Base-by-base conservation (phyloP, 2,888 invertebrate genomes). In the Sarcophaga variegata region DNA sequence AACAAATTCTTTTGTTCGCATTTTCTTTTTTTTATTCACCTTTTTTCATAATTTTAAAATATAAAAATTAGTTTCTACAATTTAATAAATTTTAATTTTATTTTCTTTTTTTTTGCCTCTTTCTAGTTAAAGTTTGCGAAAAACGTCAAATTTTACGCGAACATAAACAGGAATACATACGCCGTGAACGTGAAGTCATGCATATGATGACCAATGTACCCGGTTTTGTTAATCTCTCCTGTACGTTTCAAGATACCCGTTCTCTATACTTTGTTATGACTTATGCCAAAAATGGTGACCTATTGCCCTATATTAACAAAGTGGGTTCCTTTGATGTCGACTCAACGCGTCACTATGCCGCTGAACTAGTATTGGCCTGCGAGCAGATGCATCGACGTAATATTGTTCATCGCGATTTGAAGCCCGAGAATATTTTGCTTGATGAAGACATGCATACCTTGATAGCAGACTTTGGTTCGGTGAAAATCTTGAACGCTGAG, bases 381-480 rank as follows among this genome's bases (percentile, higher is more conserved):
- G 98, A 99, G 94, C 96, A 97, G 91, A 96, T 99, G 93, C 98
- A 98, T 92, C 95, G 95, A 63, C 95, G 97, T 90, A 96, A 96
- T 88, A 97, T 99, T 88, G 97, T 99, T 90, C 99, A 99, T 94
- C 96, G 99, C 84, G 99, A 99, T 94, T 95, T 99, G 90, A 99
- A 99, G 93, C 99, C 99, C 8, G 94, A 99, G 94, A 99, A 99
- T 94, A 98, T 99, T 90, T 95, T 99, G 72, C 94, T 99, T 89
- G 97, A 97, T 94, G 98, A 98, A 92, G 96, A 97, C 90, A 99
- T 99, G 97, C 99, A 99, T 94, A 96, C 99, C 89, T 95, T 98
- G 91, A 97, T 99, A 87, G 98, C 99, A 66, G 99, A 99, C 94
- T 99, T 99, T 94, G 99, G 99, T 71, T 98, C 98, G 77, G 97